Base-by-base conservation (phyloP, 2,888 invertebrate genomes). In the Ennomos quercinarius region DNA sequence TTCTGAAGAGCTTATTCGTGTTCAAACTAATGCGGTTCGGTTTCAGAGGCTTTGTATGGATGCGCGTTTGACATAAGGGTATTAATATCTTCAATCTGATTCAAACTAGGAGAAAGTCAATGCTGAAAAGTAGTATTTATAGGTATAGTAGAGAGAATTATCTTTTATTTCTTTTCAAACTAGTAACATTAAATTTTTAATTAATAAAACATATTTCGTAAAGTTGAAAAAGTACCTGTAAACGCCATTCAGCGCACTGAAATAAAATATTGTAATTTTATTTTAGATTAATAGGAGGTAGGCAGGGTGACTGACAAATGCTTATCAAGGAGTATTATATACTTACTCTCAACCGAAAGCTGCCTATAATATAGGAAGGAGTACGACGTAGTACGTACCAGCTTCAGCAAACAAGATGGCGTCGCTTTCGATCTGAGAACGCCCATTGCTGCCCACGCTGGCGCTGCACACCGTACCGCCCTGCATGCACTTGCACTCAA, bases 1-100 rank as follows among this genome's bases (percentile, higher is more conserved):
- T 83, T 84, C 84, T 80, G 81, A 84, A 89, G 83, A 89, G 90
- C 89, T 87, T 89, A 88, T 85, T 87, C 88, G 76, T 90, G 89
- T 89, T 83, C 78, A 73, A 82, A 87, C 85, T 87, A 87, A 89
- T 85, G 84, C 78, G 79, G 76, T 80, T 82, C 74, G 81, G 83
- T 85, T 86, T 80, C 78, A 80, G 77, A 75, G 78, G 80, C 78
- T 86, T 84, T 78, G 76, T 76, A 70, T 76, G 71, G 74, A 77
- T 76, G 76, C 66, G 77, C 74, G 73, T 75, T 77, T 79, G 80
- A 83, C 78, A 73, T 52, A 61, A 60, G 39, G 66, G 71, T 74
- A 73, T 78, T 77, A 75, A 73, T 77, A 75, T 65, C 60, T 53
- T 38, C 17, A 35, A 54, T 58, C 13, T 42, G 47, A 54, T 45